Evolutionary conservation across 2,888 invertebrate species (phyloP).

Genomic region (Abscondita cerata): DNA sequence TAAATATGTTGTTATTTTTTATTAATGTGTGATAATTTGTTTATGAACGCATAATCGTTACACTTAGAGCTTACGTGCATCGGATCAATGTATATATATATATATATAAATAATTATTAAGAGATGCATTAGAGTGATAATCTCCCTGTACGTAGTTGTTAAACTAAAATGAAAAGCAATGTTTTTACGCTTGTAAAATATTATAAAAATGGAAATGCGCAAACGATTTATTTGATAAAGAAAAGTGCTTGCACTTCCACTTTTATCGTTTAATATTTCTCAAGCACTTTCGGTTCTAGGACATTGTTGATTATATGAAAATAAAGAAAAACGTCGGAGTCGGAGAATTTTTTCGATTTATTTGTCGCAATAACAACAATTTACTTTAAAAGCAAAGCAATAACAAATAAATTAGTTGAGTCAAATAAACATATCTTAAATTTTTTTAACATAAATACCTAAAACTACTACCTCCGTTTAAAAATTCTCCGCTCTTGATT

Average conservation of each 20-base stretch:
- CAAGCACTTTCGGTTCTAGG: background rate
- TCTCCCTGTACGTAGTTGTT: constrained; percentile 26
- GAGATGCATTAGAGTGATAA: constrained; percentile 24
- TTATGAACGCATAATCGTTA: constrained; percentile 30
- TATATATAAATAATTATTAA: constrained; percentile 8
- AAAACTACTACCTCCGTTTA: constrained; percentile 12
- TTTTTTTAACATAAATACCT: background rate
- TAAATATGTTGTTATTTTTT: constrained; percentile 31
- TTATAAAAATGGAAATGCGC: constrained; percentile 26
- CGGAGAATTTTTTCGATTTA: background rate
- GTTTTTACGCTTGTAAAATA: constrained; percentile 28
- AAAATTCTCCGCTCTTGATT: constrained; percentile 2
- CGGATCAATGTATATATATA: constrained; percentile 21
- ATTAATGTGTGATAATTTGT: constrained; percentile 26
- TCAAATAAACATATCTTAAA: background rate
- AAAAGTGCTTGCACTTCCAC: constrained; percentile 14
- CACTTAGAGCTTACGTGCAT: constrained; percentile 14
- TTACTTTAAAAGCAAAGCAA: constrained; percentile 2
- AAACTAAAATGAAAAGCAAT: constrained; percentile 14
- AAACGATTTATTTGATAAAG: constrained; percentile 1
- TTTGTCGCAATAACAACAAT: background rate
- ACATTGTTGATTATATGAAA: background rate
- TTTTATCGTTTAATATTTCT: constrained; percentile 10
- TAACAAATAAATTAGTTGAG: background rate
- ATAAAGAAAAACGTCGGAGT: no score